phyloP scores from a whole-genome alignment of 2,888 invertebrate species.

The Zaprionus obscuricornis region DNA sequence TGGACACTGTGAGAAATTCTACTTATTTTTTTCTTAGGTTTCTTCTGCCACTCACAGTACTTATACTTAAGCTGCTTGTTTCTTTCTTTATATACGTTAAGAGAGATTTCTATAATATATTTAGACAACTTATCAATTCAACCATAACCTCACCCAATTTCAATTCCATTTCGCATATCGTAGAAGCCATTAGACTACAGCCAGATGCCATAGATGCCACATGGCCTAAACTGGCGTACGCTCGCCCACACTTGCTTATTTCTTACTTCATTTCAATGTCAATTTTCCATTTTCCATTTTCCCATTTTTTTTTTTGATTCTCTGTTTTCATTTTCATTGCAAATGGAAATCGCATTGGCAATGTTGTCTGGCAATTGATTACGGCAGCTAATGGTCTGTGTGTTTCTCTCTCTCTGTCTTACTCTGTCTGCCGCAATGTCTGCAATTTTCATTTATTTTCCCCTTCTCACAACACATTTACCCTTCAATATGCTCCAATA shows the following conservation, averaged over 20 bases:
- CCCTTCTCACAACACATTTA: neutral
- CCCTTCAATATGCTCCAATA: neutral
- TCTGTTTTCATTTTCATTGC: conserved; percentile 25
- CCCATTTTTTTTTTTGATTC: conserved; percentile 28
- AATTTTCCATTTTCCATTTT: conserved; percentile 50
- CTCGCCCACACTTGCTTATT: conserved; percentile 10
- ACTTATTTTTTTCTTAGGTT: too few species aligned
- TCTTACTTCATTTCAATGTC: conserved; percentile 67
- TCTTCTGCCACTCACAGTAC: too few species aligned
- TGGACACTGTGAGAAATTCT: too few species aligned
- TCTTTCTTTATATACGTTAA: neutral
- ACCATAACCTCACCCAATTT: conserved; percentile 61
- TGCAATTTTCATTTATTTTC: conserved; percentile 35
- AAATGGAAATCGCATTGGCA: conserved; percentile 35
- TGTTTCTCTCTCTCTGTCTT: conserved; percentile 11
- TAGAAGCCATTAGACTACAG: conserved; percentile 40
- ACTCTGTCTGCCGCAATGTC: conserved; percentile 52
- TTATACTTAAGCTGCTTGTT: too few species aligned
- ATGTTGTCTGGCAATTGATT: conserved; percentile 64
- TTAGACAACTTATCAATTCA: conserved; percentile 35
- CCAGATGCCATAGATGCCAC: conserved; percentile 46
- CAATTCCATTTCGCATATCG: conserved; percentile 54
- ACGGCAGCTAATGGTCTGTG: conserved; percentile 45
- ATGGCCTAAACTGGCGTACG: conserved; percentile 41
- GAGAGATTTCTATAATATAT: too few species aligned